These are phyloP conservation scores for Neoniphon sammara DNA, from an alignment of 2,797 vertebrate species.

Conservation along the genomic window DNA sequence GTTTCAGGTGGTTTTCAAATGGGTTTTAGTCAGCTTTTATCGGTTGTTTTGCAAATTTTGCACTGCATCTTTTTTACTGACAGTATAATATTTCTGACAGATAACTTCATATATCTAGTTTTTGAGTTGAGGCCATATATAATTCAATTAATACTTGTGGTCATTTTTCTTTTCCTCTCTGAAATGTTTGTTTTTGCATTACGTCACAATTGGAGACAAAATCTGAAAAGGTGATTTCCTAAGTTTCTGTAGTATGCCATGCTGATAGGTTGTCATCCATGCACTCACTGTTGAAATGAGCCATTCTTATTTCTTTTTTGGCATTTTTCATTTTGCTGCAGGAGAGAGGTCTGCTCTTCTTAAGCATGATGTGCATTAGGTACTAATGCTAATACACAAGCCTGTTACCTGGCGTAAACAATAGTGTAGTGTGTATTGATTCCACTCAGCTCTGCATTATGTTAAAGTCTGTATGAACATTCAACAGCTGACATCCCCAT, in stretches of 20 bases:
- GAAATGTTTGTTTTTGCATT: conserved; percentile 67
- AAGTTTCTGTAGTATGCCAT: conserved; percentile 60
- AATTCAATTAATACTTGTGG: conserved; percentile 55
- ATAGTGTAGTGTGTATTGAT: conserved; percentile 13
- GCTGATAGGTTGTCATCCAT: conserved; percentile 45
- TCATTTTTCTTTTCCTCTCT: conserved; percentile 60
- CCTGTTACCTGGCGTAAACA: conserved; percentile 9
- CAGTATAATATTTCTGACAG: too few relatives aligned
- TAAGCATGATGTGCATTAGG: conserved; percentile 57
- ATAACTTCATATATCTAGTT: not conserved
- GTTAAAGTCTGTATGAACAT: conserved; percentile 9
- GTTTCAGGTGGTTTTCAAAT: not conserved
- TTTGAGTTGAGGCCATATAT: conserved; percentile 6
- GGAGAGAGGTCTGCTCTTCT: conserved; percentile 27
- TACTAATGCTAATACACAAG: conserved; percentile 28
- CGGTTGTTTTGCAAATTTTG: not conserved
- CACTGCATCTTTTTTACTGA: not conserved
- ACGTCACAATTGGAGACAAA: conserved; percentile 78
- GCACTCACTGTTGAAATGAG: conserved; percentile 34
- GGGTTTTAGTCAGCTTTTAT: not conserved
- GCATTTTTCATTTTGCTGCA: conserved; percentile 19
- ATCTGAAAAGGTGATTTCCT: conserved; percentile 82
- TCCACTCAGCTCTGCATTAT: conserved; percentile 11
- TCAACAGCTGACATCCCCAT: conserved; percentile 4
- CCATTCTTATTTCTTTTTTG: conserved; percentile 6